Evolutionary conservation across 2,113 vertebrate species (phyloP).

Genomic region (Rhinopomastus cyanomelas): DNA sequence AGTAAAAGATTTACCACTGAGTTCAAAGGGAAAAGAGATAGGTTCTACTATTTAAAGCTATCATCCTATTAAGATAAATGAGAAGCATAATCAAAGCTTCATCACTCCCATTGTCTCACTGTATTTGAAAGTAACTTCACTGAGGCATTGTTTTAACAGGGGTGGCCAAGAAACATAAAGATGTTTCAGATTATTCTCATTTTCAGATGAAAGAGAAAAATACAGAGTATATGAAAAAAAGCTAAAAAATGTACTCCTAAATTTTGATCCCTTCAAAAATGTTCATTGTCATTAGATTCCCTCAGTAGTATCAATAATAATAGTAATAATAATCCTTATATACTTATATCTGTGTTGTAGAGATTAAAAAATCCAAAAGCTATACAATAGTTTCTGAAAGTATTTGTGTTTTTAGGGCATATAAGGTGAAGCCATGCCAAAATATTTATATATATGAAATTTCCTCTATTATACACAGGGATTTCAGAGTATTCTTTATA

Average conservation of each 20-base stretch:
- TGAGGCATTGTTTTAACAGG: slow-evolving; percentile 1
- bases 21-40: background rate
- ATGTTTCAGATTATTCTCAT: background rate
- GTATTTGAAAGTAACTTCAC: background rate
- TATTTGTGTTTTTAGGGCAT: background rate
- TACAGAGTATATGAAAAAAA: background rate
- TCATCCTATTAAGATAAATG: background rate
- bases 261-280: background rate
- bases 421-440: background rate
- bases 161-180: background rate
- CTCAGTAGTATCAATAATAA: background rate
- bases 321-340: background rate
- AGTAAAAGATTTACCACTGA: background rate
- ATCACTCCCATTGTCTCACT: background rate
- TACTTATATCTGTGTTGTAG: background rate
- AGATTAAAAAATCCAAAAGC: background rate
- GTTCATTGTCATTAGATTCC: background rate
- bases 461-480: background rate
- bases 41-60: background rate
- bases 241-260: background rate
- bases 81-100: slow-evolving; percentile 8
- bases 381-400: background rate
- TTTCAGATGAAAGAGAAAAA: background rate
- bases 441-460: background rate
- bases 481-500: background rate